These are phyloP conservation scores for Phyto melanocephala DNA, from an alignment of 2,888 invertebrate genomes.

Conservation along the genomic window DNA sequence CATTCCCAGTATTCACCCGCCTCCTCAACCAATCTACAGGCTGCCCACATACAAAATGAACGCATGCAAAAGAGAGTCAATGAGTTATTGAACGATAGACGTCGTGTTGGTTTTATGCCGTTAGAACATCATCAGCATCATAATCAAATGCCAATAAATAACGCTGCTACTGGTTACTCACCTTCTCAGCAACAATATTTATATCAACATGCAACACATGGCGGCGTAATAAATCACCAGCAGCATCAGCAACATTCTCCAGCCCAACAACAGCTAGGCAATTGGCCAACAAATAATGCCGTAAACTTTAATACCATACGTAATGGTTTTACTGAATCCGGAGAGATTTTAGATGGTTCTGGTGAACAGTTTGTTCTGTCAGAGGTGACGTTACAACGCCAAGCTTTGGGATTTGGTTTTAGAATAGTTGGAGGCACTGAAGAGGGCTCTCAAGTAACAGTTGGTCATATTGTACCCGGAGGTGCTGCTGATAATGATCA, in stretches of 20 bases:
- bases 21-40: conserved; percentile 67
- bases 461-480: conserved; percentile 97
- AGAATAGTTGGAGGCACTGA: conserved; percentile 98
- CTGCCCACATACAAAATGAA: conserved; percentile 76
- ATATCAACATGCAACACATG: conserved; percentile 69
- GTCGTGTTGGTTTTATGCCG: conserved; percentile 77
- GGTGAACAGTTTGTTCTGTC: conserved; percentile 74
- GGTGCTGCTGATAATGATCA: conserved; percentile 97
- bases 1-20: conserved; percentile 71
- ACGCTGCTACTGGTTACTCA: conserved; percentile 5
- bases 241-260: conserved; percentile 48
- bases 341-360: conserved; percentile 61
- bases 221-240: conserved; percentile 54
- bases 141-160: conserved; percentile 36
- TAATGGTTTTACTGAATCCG: conserved; percentile 44
- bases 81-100: conserved; percentile 76
- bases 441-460: conserved; percentile 97
- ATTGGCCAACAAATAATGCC: conserved; percentile 30
- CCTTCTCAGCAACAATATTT: conserved; percentile 67
- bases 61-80: conserved; percentile 77
- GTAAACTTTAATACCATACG: conserved; percentile 46
- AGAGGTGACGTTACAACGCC: conserved; percentile 88
- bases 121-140: conserved; percentile 72
- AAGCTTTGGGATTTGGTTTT: conserved; percentile 97
- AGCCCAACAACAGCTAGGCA: conserved; percentile 50